Evolutionary conservation across 64 coral and sea anemone genomes (phyloP).

Genomic region (Anthopleura sola): DNA sequence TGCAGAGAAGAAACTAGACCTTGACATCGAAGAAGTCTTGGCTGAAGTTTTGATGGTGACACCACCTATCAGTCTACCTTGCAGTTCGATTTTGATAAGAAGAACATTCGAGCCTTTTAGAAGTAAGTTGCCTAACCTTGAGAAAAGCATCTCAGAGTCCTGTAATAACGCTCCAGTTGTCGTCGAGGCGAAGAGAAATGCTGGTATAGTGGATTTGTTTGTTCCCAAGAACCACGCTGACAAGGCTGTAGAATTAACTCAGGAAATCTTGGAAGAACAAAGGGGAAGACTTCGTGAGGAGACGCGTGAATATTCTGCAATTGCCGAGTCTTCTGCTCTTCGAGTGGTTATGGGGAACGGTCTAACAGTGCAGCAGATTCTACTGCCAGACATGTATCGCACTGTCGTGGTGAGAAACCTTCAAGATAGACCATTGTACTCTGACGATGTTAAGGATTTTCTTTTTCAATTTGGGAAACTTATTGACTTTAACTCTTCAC

Average conservation of each 20-base stretch:
- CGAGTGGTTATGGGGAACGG: slow-evolving; percentile 60
- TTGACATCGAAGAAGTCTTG: not conserved
- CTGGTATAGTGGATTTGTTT: slow-evolving; percentile 40
- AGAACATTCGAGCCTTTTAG: slow-evolving; percentile 17
- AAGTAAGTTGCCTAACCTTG: slow-evolving; percentile 6
- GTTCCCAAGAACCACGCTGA: slow-evolving; percentile 12
- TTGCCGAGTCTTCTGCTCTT: not conserved
- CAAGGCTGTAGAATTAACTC: slow-evolving; percentile 26
- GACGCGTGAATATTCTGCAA: slow-evolving; percentile 29
- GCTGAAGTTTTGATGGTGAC: slow-evolving; percentile 12
- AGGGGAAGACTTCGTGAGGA: slow-evolving; percentile 10
- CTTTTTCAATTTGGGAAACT: slow-evolving; percentile 31
- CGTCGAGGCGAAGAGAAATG: not conserved
- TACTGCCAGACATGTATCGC: slow-evolving; percentile 81
- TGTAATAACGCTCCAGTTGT: slow-evolving; percentile 33
- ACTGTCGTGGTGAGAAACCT: slow-evolving; percentile 49
- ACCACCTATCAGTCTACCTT: not conserved
- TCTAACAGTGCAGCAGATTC: slow-evolving; percentile 59
- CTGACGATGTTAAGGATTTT: not conserved
- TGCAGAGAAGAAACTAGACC: not conserved
- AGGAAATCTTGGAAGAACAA: slow-evolving; percentile 29
- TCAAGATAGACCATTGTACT: not conserved
- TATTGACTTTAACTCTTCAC: not conserved
- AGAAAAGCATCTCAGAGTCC: slow-evolving; percentile 3
- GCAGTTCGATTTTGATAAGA: slow-evolving; percentile 33